Evolutionary conservation across 2,113 vertebrate genomes (phyloP), one percentile per base, ranked within the genome.

Genomic region (Lutjanus erythropterus): DNA sequence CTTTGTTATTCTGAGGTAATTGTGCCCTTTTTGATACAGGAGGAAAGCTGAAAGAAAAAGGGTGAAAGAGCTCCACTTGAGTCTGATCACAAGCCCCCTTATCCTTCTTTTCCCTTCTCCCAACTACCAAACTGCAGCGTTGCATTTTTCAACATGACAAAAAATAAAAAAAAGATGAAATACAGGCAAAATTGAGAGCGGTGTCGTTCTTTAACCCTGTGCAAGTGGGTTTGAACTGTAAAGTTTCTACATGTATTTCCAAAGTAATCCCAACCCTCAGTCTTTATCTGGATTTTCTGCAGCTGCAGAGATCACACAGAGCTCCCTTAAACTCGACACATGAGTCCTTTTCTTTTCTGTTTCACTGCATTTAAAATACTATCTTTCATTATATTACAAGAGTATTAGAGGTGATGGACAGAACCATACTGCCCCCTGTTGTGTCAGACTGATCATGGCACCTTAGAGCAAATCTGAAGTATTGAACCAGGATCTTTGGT

Each of bases 401-500:
- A 42, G 19, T 31, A 39, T 31, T 47, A 21, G 41, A 68, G 56
- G 53, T 62, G 41, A 87, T 73, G 69, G 81, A 86, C 88, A 94
- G 93, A 93, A 56, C 92, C 92, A 94, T 90, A 92, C 95, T 95
- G 94, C 95, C 95, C 94, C 92, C 95, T 95, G 91, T 94, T 94
- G 95, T 93, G 78, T 67, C 50, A 85, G 16, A 84, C 52, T 62
- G 67, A 75, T 81, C 59, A 84, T 78, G 72, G 66, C 86, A 90
- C 58, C 29, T 37, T 4, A 84, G 61, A 73, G 55, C 69, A 35
- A 7, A 11, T 47, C 37, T 39, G 6, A 52, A 8, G 60, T 19
- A 9, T 60, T 49, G 12, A 7, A 16, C 14, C 21, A 5, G 12
- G 7, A 16, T 47, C 25, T 66, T 46, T 31, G 33, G 7, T 80